Evolutionary conservation across 2,113 vertebrate species (phyloP).

Genomic region (Suncus etruscus): DNA sequence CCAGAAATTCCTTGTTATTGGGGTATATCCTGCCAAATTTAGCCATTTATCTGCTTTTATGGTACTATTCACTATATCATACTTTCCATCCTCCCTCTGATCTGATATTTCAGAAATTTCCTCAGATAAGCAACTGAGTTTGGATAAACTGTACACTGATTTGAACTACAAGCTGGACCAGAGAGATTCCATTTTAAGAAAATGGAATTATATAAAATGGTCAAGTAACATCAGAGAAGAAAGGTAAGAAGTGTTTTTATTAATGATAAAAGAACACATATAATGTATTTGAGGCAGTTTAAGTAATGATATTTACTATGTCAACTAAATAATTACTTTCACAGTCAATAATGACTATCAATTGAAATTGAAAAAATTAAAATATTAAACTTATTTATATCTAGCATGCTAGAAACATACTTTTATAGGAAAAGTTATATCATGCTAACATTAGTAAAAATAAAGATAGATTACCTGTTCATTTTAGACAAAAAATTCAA

Average conservation of each 20-base stretch:
- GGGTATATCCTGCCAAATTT: no score
- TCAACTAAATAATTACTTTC: not conserved
- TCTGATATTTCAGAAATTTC: not conserved
- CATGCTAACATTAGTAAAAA: not conserved
- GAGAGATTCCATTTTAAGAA: not conserved
- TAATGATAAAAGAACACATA: not conserved
- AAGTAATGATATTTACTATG: not conserved
- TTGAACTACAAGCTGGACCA: no score
- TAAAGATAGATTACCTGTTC: not conserved
- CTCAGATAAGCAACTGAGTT: not conserved
- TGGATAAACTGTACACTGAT: no score
- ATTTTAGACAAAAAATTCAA: slow-evolving; percentile 26
- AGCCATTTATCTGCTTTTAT: no score
- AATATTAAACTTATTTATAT: not conserved
- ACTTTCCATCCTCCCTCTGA: not conserved
- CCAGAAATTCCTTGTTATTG: no score
- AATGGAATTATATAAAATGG: not conserved
- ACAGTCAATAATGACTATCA: not conserved
- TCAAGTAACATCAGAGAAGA: slow-evolving; percentile 20
- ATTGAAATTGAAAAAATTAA: not conserved
- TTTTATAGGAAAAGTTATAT: not conserved
- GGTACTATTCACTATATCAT: no score
- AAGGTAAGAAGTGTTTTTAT: not conserved
- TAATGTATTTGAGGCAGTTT: not conserved
- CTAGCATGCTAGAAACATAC: not conserved